Evolutionary conservation across 2,888 invertebrate genomes (phyloP).

Genomic region (Perizoma flavofasciatum): DNA sequence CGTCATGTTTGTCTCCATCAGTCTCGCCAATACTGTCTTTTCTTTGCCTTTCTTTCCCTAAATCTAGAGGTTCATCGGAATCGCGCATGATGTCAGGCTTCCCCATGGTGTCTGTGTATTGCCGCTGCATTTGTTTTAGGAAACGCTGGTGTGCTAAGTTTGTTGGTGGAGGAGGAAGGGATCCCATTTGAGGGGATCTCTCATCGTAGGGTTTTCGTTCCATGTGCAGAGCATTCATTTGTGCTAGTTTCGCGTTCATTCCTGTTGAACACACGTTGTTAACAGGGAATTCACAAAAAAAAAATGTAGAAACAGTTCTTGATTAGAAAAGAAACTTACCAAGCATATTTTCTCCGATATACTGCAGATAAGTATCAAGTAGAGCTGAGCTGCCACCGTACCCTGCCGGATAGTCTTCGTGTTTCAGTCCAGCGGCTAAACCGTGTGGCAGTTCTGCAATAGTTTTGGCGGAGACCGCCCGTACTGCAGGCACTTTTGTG

Average conservation of each 20-base stretch:
- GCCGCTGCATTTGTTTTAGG: slow-evolving; percentile 86
- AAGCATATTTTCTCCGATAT: slow-evolving; percentile 92
- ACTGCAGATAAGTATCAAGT: slow-evolving; percentile 94
- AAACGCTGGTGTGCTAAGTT: slow-evolving; percentile 84
- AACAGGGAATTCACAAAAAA: not conserved
- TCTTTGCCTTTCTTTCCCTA: slow-evolving; percentile 80
- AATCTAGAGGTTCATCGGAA: slow-evolving; percentile 80
- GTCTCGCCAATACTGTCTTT: slow-evolving; percentile 67
- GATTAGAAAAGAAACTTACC: slow-evolving; percentile 68
- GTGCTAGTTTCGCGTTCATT: slow-evolving; percentile 91
- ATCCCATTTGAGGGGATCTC: slow-evolving; percentile 81
- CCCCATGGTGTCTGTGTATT: slow-evolving; percentile 82
- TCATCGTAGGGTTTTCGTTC: slow-evolving; percentile 82
- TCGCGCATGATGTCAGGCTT: slow-evolving; percentile 83
- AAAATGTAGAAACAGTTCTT: not conserved
- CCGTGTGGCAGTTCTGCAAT: slow-evolving; percentile 85
- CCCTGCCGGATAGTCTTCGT: slow-evolving; percentile 88
- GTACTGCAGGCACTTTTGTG: slow-evolving; percentile 85
- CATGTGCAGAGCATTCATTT: slow-evolving; percentile 86
- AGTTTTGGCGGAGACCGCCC: slow-evolving; percentile 87
- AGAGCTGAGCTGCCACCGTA: slow-evolving; percentile 90
- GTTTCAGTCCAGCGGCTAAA: slow-evolving; percentile 84
- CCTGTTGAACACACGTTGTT: slow-evolving; percentile 73
- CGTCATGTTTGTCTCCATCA: slow-evolving; percentile 79
- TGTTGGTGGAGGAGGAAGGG: slow-evolving; percentile 82